Base-by-base conservation (phyloP, 2,113 vertebrate genomes). In the Daubentonia madagascariensis region DNA sequence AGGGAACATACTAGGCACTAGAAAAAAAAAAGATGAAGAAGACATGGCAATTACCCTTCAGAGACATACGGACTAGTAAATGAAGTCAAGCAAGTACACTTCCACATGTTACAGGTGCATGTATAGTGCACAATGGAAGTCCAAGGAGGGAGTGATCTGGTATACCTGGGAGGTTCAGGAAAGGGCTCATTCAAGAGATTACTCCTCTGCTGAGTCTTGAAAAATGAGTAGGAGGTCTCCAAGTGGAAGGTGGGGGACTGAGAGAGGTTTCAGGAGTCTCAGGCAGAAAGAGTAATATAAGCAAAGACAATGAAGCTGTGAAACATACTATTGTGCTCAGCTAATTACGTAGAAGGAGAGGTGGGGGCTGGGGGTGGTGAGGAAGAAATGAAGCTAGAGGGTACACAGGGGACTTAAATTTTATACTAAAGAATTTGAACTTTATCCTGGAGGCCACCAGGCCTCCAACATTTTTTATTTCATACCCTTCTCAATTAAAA, bases 1-100 rank as follows among this genome's bases (percentile, higher is more conserved):
- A 83, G 57, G 32, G 54, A 6, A 57, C 43, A 59, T 50, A 17
- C 6, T 72, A 78, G 75, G 40, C 61, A 28, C 18, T 87, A 87
- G 43, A 88, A 94, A 43, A 94, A 94, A 72, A 76, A 35, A 94
- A 54, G 30, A 37, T 73, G 25, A 92, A 67, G 52, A 92, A 84
- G 43, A 70, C 37, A 52, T 52, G 85, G 30, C 25, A 30, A 16
- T 92, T 84, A 61, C 54, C 50, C 78, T 93, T 95, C 63, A 59
- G 14, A 92, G 75, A 76, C 10, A 70, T 61, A 67, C 32, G 87
- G 59, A 84, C 57, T 54, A 76, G 54, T 85, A 67, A 79, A 70
- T 92, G 80, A 95, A 92, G 59, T 75, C 37, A 85, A 93, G 84
- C 18, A 59, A 75, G 52, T 30, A 61, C 1, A 86, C 16, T 37